Percentiles rank a stretch among this genome's conserved stretches.
phyloP scores from a whole-genome alignment of 2,113 vertebrate genomes.

The Peromyscus polionotus region DNA sequence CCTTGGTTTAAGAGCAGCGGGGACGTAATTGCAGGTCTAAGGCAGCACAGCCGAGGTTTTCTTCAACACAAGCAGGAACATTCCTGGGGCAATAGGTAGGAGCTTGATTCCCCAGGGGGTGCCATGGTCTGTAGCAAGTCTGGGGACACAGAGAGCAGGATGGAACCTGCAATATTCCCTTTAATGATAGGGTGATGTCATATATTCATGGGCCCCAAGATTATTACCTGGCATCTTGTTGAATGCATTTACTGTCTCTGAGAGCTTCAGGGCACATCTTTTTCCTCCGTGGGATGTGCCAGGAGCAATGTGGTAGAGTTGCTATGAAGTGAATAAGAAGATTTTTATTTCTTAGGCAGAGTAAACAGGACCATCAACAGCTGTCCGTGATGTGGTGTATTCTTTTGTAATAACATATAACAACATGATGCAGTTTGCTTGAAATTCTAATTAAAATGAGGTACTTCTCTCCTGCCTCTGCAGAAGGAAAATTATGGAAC shows the following conservation, averaged over 20 bases:
- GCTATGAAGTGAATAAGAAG: conserved; percentile 29
- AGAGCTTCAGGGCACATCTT: conserved; percentile 4
- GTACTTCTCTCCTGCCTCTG: conserved; percentile 72
- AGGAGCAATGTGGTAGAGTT: background rate
- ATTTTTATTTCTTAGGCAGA: conserved; percentile 55
- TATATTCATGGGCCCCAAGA: background rate
- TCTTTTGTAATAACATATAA: conserved; percentile 69
- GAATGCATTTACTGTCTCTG: background rate
- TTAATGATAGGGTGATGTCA: background rate
- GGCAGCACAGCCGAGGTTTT: background rate
- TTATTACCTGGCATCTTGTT: conserved; percentile 53
- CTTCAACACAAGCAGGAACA: conserved; percentile 12
- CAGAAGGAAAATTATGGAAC: conserved; percentile 75
- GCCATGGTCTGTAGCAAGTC: background rate
- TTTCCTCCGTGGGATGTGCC: conserved; percentile 21
- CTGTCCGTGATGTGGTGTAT: conserved; percentile 66
- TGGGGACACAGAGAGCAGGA: conserved; percentile 18
- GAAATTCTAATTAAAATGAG: conserved; percentile 83
- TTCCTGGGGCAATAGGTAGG: conserved; percentile 36
- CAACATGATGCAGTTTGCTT: conserved; percentile 72
- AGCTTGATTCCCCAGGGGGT: background rate
- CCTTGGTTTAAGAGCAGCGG: conserved; percentile 71
- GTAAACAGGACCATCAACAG: conserved; percentile 70
- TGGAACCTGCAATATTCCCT: background rate
- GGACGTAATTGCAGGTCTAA: conserved; percentile 73